Base-by-base conservation (phyloP, 1,140 invertebrate genomes). In the Nylanderia fulva region DNA sequence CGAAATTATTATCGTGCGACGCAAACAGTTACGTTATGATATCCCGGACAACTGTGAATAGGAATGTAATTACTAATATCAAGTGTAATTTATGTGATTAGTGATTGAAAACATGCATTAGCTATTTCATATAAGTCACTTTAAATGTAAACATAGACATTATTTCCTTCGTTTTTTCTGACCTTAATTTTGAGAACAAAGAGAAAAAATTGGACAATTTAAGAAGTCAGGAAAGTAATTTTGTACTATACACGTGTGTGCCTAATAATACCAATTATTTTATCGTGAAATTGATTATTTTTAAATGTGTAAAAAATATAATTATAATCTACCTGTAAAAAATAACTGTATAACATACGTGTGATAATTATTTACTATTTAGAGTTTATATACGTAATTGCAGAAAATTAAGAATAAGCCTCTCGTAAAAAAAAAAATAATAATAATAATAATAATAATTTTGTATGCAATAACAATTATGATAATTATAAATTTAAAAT, bases 1-100 rank as follows among this genome's bases (percentile, higher is more conserved):
- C 64, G 52, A 29, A 71, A 72, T 82, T 82, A 72, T 82, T 82
- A 80, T 54, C 64, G 27, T 33, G 36, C 48, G 36, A 56, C 33
- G 52, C 48, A 24, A 72, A 72, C 36, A 36, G 27, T 42, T 36
- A 18, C 29, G 36, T 58, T 71, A 72, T 42, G 52, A 82, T 82
- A 71, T 5, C 69, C 69, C 48, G 24, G 18, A 52, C 33, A 68
- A n/a, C 13, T 24, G 66, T 48, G 72, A 72, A 24, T 52, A 54
- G 60, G 15, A 33, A 69, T 56, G 33, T 21, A 18, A 82, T 72
- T 45, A 82, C 58, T 27, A 7, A 8, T 27, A 45, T 27, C 2
- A 36, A 58, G 13, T 18, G 24, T 21, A 58, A 58, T 45, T 80
- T 52, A 42, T 11, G 13, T 13, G 6, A 54, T 77, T 77, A 66